Evolutionary conservation across 2,113 vertebrate species (phyloP), one percentile per base, ranked within the genome.

Genomic region (Ciconia boyciana): DNA sequence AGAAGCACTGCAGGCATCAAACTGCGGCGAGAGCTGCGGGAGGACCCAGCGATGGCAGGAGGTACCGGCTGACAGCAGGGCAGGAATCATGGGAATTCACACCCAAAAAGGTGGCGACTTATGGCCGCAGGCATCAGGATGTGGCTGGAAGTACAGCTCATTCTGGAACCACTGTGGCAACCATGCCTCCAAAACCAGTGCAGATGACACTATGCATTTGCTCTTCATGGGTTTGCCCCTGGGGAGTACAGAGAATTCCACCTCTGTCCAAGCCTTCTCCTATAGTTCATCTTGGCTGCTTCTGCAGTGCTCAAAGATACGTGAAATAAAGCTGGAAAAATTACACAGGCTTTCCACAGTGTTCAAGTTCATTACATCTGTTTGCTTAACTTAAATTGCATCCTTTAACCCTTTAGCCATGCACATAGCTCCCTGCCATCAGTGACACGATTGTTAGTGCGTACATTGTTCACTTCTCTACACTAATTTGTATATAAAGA

Each of bases 1-100:
- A 75, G 68, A 60, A 64, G 54, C 43, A 60, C 61, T 4, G 1
- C 0, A 0, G 21, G 17, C 34, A 64, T 1, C 1, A 0, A 71
- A 55, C 15, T 66, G 46, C 1, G 0, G 25, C 0, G 1, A 54
- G 54, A 71, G 19, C 70, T 70, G n/a, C 1, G 2, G 74, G 24
- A 78, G 19, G 20, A 66, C 58, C 41, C 52, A 66, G 54, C 1
- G 2, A 49, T 39, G n/a, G 51, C 22, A 75, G 31, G 39, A 92
- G 32, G 17, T 13, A 61, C 9, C 14, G 2, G 5, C 26, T 10
- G 8, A 6, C 3, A 8, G n/a, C 75, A 60, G n/a, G 70, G 43
- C 58, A 83, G 64, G 34, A 93, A 48, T 7, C 1, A 0, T 13
- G 36, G 60, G 60, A 87, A 68, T 82, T 81, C 57, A 70, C n/a